These are phyloP conservation scores for Venustaconcha ellipsiformis DNA, from an alignment of 1,140 invertebrate species.

Conservation along the genomic window DNA sequence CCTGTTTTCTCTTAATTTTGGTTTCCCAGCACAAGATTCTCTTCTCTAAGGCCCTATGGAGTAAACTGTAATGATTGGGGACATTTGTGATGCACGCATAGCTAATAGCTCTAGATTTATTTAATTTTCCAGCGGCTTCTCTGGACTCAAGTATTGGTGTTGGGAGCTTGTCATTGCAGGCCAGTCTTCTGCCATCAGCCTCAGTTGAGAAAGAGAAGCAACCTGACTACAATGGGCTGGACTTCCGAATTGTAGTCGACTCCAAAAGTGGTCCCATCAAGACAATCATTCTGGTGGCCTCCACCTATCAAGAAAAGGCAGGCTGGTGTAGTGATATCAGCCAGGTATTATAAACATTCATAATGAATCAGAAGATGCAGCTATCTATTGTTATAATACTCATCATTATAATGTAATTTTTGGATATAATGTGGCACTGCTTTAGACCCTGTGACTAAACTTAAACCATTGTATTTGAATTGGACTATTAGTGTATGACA, in stretches of 20 bases:
- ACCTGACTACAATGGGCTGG: constrained; percentile 79
- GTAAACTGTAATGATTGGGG: too few species aligned
- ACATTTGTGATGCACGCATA: neutral
- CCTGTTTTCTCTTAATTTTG: too few species aligned
- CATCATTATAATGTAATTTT: too few species aligned
- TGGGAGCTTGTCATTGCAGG: constrained; percentile 53
- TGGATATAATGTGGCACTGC: too few species aligned
- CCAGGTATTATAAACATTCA: constrained; percentile 70
- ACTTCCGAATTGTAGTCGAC: constrained; percentile 86
- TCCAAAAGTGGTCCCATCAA: constrained; percentile 73
- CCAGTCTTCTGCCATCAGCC: constrained; percentile 47
- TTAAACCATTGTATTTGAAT: too few species aligned
- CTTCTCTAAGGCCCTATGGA: too few species aligned
- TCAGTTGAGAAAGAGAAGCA: constrained; percentile 49
- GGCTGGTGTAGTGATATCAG: constrained; percentile 95
- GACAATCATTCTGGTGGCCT: constrained; percentile 83
- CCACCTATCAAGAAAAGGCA: constrained; percentile 89
- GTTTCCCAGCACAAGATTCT: too few species aligned
- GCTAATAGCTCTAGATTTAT: neutral
- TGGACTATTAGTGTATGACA: too few species aligned
- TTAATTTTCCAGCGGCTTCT: constrained; percentile 55
- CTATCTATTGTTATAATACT: too few species aligned
- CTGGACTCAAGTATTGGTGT: constrained; percentile 62
- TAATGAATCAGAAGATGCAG: too few species aligned
- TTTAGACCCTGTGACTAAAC: too few species aligned